Base-by-base conservation (phyloP, 2,888 invertebrate genomes). In the Lasioglossum lativentre region DNA sequence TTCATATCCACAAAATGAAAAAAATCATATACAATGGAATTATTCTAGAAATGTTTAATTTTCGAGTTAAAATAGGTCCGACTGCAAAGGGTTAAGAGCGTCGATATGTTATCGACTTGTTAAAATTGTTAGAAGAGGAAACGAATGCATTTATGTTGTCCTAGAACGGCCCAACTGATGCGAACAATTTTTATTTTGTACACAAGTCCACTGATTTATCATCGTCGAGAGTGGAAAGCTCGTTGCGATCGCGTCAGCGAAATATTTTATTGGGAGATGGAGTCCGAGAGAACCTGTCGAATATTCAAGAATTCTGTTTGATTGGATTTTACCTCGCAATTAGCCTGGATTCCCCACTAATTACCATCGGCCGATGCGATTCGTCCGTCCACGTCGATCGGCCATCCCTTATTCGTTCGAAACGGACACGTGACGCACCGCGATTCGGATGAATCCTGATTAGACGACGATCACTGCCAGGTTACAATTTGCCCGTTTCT, bases 291-390 rank as follows among this genome's bases (percentile, higher is more conserved):
- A 16, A 16, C 30, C 30, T 5, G 27, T 16, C 70, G 27, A 34
- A 85, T 78, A 66, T 84, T 72, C 85, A 72, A 72, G 34, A 47
- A 72, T 72, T 47, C 72, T 4, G 4, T 16, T 27, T 34, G 72
- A 72, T 72, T 47, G 72, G 72, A 72, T 47, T 72, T 75, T 45
- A 68, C 47, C 27, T 47, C 2, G 47, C 38, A 45, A 70, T 68
- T 76, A 68, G 45, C 68, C 30, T 10, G 14, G 45, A 68, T 76
- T 68, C 47, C n/a, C 30, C 34, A 4, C 34, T 68, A 77, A 77
- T 38, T 77, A 77, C 30, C 27, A 27, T 16, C 47, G 52, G 12
- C 30, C 8, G 6, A 63, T 16, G 14, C 59, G 59, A 59, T 59
- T 59, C 59, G 27, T 59, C 59, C 14, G 27, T 59, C 27, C 59